These are phyloP conservation scores for Perca flavescens DNA, from an alignment of 2,113 vertebrate genomes.

Conservation along the genomic window DNA sequence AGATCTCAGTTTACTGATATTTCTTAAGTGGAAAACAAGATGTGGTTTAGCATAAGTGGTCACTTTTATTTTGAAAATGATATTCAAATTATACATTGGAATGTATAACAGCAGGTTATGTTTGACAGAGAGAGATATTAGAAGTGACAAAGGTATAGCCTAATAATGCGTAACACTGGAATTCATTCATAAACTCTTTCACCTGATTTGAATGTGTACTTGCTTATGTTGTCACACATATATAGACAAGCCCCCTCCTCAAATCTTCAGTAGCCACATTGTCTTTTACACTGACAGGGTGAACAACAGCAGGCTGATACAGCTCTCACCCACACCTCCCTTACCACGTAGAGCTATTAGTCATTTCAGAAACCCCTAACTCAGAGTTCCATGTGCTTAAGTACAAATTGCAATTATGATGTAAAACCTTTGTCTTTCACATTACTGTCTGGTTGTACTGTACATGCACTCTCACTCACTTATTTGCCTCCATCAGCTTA, in stretches of 20 bases:
- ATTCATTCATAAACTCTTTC: not conserved
- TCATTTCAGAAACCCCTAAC: constrained; percentile 36
- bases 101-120: not conserved
- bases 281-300: constrained; percentile 35
- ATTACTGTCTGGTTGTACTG: not conserved
- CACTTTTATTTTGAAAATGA: not conserved
- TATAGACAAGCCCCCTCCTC: not conserved
- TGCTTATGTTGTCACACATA: not conserved
- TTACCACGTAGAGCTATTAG: constrained; percentile 22
- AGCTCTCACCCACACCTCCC: constrained; percentile 43
- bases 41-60: too few relatives aligned
- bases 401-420: constrained; percentile 12
- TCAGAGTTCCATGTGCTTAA: not conserved
- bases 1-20: too few relatives aligned
- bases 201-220: not conserved
- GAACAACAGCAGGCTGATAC: constrained; percentile 57
- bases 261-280: constrained; percentile 37
- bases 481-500: not conserved
- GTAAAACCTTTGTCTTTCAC: not conserved
- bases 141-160: not conserved
- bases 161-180: not conserved
- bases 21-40: too few relatives aligned
- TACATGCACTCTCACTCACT: not conserved
- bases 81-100: not conserved
- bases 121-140: not conserved